Percentiles rank a stretch among this genome's conserved stretches.
Evolutionary conservation across 2,113 vertebrate genomes (phyloP).

Genomic region (Mus spicilegus): DNA sequence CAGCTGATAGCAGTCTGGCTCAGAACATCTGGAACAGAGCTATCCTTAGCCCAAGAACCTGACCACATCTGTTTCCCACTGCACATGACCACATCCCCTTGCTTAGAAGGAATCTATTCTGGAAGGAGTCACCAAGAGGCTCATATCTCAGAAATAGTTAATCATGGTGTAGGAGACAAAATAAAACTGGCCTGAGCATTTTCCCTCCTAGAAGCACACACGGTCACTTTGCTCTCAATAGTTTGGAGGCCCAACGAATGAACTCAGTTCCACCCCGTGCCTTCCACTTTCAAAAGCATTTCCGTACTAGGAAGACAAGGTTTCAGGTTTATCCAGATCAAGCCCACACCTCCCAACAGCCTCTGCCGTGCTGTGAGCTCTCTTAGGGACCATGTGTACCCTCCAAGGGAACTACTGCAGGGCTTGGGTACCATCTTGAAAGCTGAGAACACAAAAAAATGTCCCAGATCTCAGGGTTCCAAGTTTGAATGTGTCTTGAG

Average conservation of each 20-base stretch:
- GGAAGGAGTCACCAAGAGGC: not conserved
- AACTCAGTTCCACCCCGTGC: not conserved
- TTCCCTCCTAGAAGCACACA: not conserved
- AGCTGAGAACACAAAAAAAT: not conserved
- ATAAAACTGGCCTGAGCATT: not conserved
- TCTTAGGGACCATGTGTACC: not conserved
- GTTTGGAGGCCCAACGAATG: not conserved
- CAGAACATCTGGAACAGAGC: not conserved
- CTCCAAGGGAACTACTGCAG: not conserved
- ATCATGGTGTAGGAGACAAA: not conserved
- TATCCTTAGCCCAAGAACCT: not conserved
- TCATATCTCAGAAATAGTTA: not conserved
- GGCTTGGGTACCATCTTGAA: not conserved
- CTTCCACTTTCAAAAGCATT: constrained; percentile 19
- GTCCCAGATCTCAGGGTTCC: not conserved
- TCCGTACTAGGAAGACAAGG: not conserved
- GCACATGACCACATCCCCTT: not conserved
- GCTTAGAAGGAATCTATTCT: not conserved
- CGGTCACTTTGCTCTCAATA: not conserved
- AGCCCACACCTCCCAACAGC: not conserved
- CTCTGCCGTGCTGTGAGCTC: not conserved
- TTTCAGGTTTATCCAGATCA: not conserved
- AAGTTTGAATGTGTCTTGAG: not conserved
- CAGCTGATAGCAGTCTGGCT: not conserved
- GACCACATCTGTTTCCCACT: not conserved